Percentiles rank a stretch among this genome's conserved stretches.
These are phyloP conservation scores for Lymantria dispar DNA, from an alignment of 2,888 invertebrate species.

Conservation along the genomic window DNA sequence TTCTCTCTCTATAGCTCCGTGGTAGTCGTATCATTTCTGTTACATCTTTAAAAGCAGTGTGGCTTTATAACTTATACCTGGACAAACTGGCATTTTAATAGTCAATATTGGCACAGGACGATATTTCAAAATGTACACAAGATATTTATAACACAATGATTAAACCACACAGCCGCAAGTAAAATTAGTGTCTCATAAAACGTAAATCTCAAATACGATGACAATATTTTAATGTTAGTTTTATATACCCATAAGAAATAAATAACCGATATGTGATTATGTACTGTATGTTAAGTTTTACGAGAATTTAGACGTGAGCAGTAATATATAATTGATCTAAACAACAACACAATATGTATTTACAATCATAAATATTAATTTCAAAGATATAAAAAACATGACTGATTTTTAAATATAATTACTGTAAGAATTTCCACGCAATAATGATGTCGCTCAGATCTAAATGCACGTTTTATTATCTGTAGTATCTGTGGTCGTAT, in stretches of 20 bases:
- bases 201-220: constrained; percentile 38
- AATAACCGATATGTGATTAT: constrained; percentile 35
- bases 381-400: constrained; percentile 16
- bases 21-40: constrained; percentile 58
- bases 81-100: constrained; percentile 72
- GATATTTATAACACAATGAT: constrained; percentile 33
- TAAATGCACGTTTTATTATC: constrained; percentile 18
- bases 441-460: constrained; percentile 14
- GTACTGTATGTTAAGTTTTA: constrained; percentile 16
- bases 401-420: constrained; percentile 1
- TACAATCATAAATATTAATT: constrained; percentile 23
- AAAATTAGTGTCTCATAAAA: constrained; percentile 29
- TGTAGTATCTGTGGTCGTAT: constrained; percentile 51
- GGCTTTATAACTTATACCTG: constrained; percentile 75
- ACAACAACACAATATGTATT: constrained; percentile 11
- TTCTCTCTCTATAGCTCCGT: constrained; percentile 64
- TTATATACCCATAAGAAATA: constrained; percentile 66
- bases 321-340: constrained; percentile 7
- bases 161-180: constrained; percentile 65
- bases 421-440: neutral
- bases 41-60: constrained; percentile 73
- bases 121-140: constrained; percentile 29
- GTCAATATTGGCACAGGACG: constrained; percentile 61
- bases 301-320: constrained; percentile 28
- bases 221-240: constrained; percentile 45